Evolutionary conservation across 1,140 invertebrate species (phyloP).

Genomic region (Ostrea denselamellosa): DNA sequence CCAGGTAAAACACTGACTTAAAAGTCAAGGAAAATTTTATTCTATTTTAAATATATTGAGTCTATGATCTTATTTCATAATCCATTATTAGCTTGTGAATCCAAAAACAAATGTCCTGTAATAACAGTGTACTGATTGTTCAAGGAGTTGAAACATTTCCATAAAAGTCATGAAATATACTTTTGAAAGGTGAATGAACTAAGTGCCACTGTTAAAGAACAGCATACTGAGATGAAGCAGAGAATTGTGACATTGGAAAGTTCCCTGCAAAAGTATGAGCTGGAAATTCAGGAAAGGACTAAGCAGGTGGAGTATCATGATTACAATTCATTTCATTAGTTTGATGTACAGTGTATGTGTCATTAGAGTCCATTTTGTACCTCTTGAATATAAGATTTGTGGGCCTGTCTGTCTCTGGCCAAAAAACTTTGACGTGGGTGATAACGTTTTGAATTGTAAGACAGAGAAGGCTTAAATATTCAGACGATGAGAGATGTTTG

Average conservation of each 20-base stretch:
- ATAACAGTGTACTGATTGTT: background rate
- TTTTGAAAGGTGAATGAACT: constrained; percentile 63
- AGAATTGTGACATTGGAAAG: constrained; percentile 65
- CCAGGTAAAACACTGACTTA: constrained; percentile 56
- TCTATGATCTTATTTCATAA: too few species aligned
- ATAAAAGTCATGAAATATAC: background rate
- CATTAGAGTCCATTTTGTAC: too few species aligned
- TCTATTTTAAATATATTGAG: background rate
- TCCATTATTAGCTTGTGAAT: background rate
- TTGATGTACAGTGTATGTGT: background rate
- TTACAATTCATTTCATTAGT: background rate
- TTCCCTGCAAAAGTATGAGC: constrained; percentile 64
- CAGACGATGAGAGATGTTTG: too few species aligned
- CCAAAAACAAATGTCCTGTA: background rate
- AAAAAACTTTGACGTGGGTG: too few species aligned
- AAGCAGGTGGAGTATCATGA: constrained; percentile 61
- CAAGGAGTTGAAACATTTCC: background rate
- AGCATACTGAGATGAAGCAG: constrained; percentile 68
- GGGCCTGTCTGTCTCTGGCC: too few species aligned
- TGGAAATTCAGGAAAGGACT: constrained; percentile 68
- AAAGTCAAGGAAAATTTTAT: background rate
- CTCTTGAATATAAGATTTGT: too few species aligned
- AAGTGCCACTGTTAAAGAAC: constrained; percentile 66
- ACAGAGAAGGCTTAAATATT: too few species aligned
- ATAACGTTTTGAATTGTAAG: too few species aligned